A percentile compares a stretch with the other conserved stretches of the same genome.
Evolutionary conservation across 2,113 vertebrate genomes (phyloP).

Genomic region (Rhipidura dahli): DNA sequence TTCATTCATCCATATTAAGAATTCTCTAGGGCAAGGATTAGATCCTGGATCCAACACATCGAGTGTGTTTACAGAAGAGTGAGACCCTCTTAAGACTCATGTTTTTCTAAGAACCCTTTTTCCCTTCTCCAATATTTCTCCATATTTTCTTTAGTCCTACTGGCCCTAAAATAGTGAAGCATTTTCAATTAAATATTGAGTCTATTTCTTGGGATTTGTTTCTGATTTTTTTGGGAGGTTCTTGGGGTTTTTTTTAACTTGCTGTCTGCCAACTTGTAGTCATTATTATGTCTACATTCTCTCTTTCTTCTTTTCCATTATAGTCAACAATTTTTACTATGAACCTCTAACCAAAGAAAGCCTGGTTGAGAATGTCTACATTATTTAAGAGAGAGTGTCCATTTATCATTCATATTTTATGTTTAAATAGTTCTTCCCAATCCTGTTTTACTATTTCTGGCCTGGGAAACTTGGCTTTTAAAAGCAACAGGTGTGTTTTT

Average conservation of each 20-base stretch:
- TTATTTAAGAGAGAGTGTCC: not conserved
- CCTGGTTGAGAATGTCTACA: not conserved
- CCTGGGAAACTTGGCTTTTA: not conserved
- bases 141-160: not conserved
- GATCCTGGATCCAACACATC: not conserved
- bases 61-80: not conserved
- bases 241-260: not conserved
- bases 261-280: not conserved
- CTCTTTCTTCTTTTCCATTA: not conserved
- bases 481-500: not conserved
- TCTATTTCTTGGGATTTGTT: not conserved
- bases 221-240: not conserved
- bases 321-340: not conserved
- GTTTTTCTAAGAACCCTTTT: not conserved
- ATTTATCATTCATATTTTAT: not conserved
- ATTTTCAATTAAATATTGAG: not conserved
- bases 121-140: not conserved
- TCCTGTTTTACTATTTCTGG: not conserved
- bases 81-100: not conserved
- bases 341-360: not conserved
- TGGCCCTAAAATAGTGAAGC: not conserved
- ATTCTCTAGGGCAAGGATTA: not conserved
- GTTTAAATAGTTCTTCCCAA: not conserved
- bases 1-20: not conserved
- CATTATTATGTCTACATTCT: not conserved